Conservation (phyloP, 2,888 invertebrate genomes). For the Cheilosia pagana region DNA sequence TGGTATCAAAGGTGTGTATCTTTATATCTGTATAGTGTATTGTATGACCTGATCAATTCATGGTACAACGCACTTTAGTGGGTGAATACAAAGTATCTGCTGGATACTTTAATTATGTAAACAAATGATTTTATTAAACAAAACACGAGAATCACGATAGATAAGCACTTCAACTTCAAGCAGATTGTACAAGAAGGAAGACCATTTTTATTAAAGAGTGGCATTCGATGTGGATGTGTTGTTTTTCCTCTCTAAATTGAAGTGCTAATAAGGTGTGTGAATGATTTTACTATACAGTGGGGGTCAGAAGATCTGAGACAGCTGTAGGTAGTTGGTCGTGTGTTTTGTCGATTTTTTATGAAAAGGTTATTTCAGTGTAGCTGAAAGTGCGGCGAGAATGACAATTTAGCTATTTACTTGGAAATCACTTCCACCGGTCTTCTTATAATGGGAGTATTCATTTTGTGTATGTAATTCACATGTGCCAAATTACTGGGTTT, state of each 20-base stretch:
- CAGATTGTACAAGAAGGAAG: constrained; percentile 17
- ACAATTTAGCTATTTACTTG: too few species aligned
- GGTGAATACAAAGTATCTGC: constrained; percentile 43
- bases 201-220: constrained; percentile 8
- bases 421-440: too few species aligned
- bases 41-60: constrained; percentile 10
- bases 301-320: constrained; percentile 14
- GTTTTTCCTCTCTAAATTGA: background rate
- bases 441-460: too few species aligned
- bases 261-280: constrained; percentile 18
- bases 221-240: background rate
- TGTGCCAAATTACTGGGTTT: too few species aligned
- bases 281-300: constrained; percentile 19
- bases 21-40: background rate
- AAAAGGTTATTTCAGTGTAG: too few species aligned
- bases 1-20: background rate
- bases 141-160: constrained; percentile 25
- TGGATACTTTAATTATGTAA: constrained; percentile 64
- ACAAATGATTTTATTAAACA: constrained; percentile 46
- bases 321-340: background rate
- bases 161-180: constrained; percentile 20
- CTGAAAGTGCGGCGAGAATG: too few species aligned
- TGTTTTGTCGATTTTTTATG: too few species aligned
- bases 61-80: constrained; percentile 39
- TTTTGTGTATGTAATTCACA: too few species aligned